These are phyloP conservation scores for Nomada lathburiana DNA, from an alignment of 2,888 invertebrate genomes.

Conservation along the genomic window DNA sequence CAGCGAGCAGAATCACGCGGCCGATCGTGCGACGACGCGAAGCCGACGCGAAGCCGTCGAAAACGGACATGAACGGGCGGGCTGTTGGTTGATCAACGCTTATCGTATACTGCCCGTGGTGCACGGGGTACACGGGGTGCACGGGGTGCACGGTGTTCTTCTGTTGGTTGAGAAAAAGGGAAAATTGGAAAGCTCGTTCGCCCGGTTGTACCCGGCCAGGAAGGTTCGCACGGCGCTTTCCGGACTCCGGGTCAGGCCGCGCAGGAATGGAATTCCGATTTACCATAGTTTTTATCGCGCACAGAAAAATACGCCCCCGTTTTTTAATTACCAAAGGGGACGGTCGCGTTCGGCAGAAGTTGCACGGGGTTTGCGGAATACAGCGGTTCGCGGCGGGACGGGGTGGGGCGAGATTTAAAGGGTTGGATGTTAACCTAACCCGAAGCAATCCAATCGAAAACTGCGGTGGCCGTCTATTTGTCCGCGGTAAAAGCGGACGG, in stretches of 20 bases:
- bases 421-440: not conserved
- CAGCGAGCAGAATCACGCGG: slow-evolving; percentile 47
- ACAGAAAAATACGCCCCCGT: not conserved
- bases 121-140: not conserved
- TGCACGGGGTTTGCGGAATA: no score
- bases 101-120: not conserved
- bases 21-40: slow-evolving; percentile 25
- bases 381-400: no score
- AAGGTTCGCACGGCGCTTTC: not conserved
- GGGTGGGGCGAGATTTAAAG: no score
- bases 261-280: not conserved
- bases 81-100: slow-evolving; percentile 2
- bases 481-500: slow-evolving; percentile 1
- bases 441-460: not conserved
- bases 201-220: not conserved
- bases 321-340: not conserved
- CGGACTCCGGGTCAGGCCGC: not conserved
- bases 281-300: not conserved
- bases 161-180: not conserved
- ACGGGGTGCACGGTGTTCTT: not conserved
- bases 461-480: not conserved
- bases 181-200: not conserved
- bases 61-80: not conserved
- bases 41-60: not conserved
- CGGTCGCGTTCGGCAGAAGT: no score